Evolutionary conservation across 2,888 invertebrate genomes (phyloP).

Genomic region (Drosophila paranaensis): DNA sequence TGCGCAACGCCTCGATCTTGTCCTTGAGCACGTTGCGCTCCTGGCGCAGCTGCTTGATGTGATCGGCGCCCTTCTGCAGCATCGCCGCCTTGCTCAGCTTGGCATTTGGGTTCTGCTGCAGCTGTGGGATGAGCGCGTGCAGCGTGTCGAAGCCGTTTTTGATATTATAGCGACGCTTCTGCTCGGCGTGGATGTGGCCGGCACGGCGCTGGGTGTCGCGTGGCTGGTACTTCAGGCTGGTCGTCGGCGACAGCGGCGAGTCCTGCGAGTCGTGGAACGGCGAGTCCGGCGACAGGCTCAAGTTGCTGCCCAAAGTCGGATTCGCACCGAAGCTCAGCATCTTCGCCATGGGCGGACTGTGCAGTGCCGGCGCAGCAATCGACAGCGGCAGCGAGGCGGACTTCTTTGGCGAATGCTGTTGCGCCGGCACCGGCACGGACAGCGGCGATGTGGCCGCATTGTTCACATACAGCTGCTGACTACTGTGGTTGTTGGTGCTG

Average conservation of each 20-base stretch:
- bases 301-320: slow-evolving; percentile 48
- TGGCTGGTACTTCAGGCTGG: slow-evolving; percentile 85
- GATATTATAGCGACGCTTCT: slow-evolving; percentile 97
- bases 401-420: slow-evolving; percentile 83
- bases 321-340: slow-evolving; percentile 79
- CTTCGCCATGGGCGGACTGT: slow-evolving; percentile 78
- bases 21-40: slow-evolving; percentile 95
- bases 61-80: slow-evolving; percentile 98
- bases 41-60: slow-evolving; percentile 93
- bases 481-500: slow-evolving; percentile 23
- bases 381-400: slow-evolving; percentile 82
- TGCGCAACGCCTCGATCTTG: slow-evolving; percentile 94
- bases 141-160: slow-evolving; percentile 98
- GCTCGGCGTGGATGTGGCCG: slow-evolving; percentile 97
- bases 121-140: slow-evolving; percentile 95
- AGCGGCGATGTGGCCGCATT: slow-evolving; percentile 53
- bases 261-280: slow-evolving; percentile 83
- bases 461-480: slow-evolving; percentile 33
- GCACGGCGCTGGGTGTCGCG: slow-evolving; percentile 90
- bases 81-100: slow-evolving; percentile 98
- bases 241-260: slow-evolving; percentile 87
- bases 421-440: slow-evolving; percentile 56
- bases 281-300: slow-evolving; percentile 83
- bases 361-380: slow-evolving; percentile 70
- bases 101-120: slow-evolving; percentile 94